Evolutionary conservation across 2,797 vertebrate genomes (phyloP), one percentile per base, ranked within the genome.

Genomic region (Coluber constrictor): DNA sequence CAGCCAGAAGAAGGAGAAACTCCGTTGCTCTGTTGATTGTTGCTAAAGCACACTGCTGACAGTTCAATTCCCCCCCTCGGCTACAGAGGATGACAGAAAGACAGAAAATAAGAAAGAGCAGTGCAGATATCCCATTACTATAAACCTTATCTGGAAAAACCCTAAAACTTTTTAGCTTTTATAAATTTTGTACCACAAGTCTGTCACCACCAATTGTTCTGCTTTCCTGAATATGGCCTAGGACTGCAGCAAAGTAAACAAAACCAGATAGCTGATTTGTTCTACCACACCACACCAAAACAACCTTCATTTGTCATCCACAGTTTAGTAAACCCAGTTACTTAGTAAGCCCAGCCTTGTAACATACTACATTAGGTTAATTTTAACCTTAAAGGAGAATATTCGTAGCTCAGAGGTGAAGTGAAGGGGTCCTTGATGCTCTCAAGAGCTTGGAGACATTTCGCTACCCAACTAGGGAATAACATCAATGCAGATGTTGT

Each of bases 111-210:
- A 54, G n/a, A n/a, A 83, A 56, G 43, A 91, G 23, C 7, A 90
- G 37, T 15, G 59, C 15, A n/a, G 27, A 43, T 23, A 90, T 70
- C 47, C 47, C 47, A 4, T 90, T 83, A 29, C 32, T 1, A 9
- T 25, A 83, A 83, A 57, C 15, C 70, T 63, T 59, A 88, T 7
- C 87, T 88, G 87, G 87, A 88, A 88, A 91, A 61, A 29, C 79
- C 90, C 90, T 93, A 89, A 89, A 86, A 91, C 25, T 94, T 63
- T 16, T 8, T 93, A 92, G 47, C 37, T 16, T 51, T 8, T 91
- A 92, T 51, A 51, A 6, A 94, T 96, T 83, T 20, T 90, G n/a
- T 20, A 90, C 92, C 94, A 94, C 94, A 94, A 94, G 74, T 25
- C 94, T 18, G 0, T 89, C 92, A 90, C 93, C 93, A 32, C 60